Base-by-base conservation (phyloP, 2,888 invertebrate species). In the Archaeoteleia sp. region DNA sequence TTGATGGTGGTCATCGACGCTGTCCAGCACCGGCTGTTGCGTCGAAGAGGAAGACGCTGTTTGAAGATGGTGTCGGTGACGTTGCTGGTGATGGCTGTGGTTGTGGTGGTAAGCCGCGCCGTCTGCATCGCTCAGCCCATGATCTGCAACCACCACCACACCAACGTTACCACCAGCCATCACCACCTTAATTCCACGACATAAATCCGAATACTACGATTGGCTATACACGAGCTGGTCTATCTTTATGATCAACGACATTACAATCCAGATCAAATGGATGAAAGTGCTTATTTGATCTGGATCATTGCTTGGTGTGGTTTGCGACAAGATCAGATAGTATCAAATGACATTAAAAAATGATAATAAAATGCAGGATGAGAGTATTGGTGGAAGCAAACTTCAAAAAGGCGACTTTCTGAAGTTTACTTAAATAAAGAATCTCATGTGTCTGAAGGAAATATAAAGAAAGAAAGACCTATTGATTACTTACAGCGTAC, bases 131-230 rank as follows among this genome's bases (percentile, higher is more conserved):
- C 79, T 79, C 77, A 82, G 79, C 77, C 80, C 83, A 78, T 82
- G 84, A 85, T 85, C 86, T 85, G 85, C 81, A 86, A 85, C 84
- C 84, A 85, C 85, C 83, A 85, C 83, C 83, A 83, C 81, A 84
- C 81, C 82, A 84, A 80, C 78, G 83, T 84, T 84, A 84, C 84
- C 82, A 80, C 82, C 83, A 81, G 82, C 83, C 83, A 83, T 81
- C 82, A 81, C 80, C 81, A 74, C 76, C 62, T 62, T 53, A 65
- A 45, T 57, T 49, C 37, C 69, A 66, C 49, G 51, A 53, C 54
- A 69, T 45, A 55, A 39, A 57, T 48, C 51, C 65, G 65, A 45
- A 57, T 55, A 63, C 57, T 63, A 63, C 43, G 27, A 30, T 55
- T 57, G 51, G 46, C 51, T 65, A 57, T 57, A 58, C 54, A 37